A percentile compares a stretch with the other conserved stretches of the same genome.
These are phyloP conservation scores for Idris sp. DNA, from an alignment of 1,140 invertebrate species.

Conservation along the genomic window DNA sequence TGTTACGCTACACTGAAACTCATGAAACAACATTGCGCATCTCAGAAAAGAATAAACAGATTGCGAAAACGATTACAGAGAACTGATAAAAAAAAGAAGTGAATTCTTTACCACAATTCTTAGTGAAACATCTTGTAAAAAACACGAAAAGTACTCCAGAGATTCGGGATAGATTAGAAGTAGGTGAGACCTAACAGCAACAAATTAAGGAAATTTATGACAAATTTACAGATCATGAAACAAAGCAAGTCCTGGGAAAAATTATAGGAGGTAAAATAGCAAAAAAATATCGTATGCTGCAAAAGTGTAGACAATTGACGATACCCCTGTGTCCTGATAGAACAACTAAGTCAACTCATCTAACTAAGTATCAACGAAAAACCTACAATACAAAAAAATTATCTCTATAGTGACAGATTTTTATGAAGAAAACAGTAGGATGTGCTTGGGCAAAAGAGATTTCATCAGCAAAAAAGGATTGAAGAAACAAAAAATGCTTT, in stretches of 20 bases:
- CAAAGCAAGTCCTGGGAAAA: conserved; percentile 20
- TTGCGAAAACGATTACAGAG: conserved; percentile 15
- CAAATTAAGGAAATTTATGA: neutral
- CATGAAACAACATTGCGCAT: neutral
- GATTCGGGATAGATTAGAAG: conserved; percentile 5
- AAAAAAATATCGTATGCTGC: conserved; percentile 5
- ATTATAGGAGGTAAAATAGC: conserved; percentile 11
- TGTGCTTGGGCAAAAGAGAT: conserved; percentile 60
- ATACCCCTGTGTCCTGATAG: conserved; percentile 6
- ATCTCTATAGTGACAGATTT: conserved; percentile 23
- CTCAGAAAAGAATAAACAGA: neutral
- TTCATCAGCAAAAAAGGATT: conserved; percentile 78
- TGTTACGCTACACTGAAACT: conserved; percentile 5
- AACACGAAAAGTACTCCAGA: neutral
- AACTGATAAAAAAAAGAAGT: neutral
- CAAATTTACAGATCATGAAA: conserved; percentile 1
- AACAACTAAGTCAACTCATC: conserved; percentile 1
- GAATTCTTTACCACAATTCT: neutral
- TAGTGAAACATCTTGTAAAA: conserved; percentile 1
- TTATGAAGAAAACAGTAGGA: conserved; percentile 23
- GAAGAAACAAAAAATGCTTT: conserved; percentile 32
- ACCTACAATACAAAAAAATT: neutral
- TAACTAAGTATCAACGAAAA: conserved; percentile 7
- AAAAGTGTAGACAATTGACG: conserved; percentile 19
- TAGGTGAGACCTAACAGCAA: conserved; percentile 3